Conservation (phyloP, 2,113 vertebrate species). For the Myodes glareolus region DNA sequence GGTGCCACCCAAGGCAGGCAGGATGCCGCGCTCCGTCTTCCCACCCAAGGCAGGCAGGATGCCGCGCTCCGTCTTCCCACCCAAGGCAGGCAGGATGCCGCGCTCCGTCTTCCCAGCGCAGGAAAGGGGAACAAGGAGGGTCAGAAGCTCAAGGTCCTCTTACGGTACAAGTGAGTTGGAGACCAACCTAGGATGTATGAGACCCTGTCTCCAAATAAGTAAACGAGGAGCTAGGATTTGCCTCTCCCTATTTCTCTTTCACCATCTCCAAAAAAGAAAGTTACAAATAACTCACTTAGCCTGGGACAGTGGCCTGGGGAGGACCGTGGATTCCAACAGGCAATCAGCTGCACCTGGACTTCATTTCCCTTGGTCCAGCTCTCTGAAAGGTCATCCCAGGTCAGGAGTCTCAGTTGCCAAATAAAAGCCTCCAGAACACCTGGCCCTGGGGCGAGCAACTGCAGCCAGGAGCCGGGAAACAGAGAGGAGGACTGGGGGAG, state of each 20-base stretch:
- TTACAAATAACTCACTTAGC: neutral
- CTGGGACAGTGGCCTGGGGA: neutral
- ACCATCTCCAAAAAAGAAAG: neutral
- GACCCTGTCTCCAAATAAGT: neutral
- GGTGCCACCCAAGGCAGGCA: neutral
- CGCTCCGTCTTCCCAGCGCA: neutral
- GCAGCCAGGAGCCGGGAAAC: neutral
- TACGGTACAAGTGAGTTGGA: neutral
- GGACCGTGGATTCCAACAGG: accelerated
- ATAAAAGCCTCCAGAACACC: neutral
- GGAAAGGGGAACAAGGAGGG: neutral
- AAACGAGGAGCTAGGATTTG: neutral
- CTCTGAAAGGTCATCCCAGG: neutral
- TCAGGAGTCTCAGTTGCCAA: neutral
- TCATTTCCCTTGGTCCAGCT: neutral
- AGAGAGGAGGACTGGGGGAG: neutral
- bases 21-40: no score
- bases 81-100: neutral
- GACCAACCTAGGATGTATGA: neutral
- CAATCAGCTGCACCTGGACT: no score
- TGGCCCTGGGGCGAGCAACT: neutral
- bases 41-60: neutral
- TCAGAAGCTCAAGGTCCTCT: neutral
- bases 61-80: neutral
- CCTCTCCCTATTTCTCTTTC: neutral